phyloP scores from a whole-genome alignment of 2,113 vertebrate genomes.

The Fregetta grallaria region DNA sequence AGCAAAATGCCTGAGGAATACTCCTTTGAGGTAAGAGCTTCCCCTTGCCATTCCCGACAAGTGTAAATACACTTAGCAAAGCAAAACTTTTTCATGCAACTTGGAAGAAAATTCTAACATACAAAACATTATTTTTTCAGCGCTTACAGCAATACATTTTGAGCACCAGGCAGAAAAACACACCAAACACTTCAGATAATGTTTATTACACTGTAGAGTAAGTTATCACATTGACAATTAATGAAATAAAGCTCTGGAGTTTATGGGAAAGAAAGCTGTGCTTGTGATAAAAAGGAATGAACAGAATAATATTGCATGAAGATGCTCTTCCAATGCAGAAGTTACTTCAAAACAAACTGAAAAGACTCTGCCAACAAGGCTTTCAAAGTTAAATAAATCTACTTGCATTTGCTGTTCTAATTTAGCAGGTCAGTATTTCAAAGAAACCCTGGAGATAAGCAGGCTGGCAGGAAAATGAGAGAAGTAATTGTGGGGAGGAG shows the following conservation, averaged over 20 bases:
- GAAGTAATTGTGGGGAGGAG: not conserved
- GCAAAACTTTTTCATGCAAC: not conserved
- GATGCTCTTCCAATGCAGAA: not conserved
- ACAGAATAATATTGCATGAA: not conserved
- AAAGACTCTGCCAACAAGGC: conserved; percentile 5
- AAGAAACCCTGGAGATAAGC: not conserved
- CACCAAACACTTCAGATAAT: not conserved
- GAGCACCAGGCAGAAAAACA: not conserved
- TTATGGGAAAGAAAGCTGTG: not conserved
- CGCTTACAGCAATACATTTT: not conserved
- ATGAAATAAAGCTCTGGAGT: not conserved
- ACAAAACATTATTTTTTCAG: not conserved
- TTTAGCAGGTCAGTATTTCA: conserved; percentile 29
- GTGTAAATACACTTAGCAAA: not conserved
- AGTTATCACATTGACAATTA: not conserved
- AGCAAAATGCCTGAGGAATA: not conserved
- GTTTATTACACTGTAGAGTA: not conserved
- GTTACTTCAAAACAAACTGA: not conserved
- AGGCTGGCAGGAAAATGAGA: not conserved
- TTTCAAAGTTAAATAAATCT: conserved; percentile 55
- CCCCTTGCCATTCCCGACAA: not conserved
- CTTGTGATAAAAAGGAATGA: not conserved
- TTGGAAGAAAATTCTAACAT: not conserved
- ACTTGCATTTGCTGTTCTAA: not conserved
- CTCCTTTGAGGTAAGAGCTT: not conserved